A percentile compares a stretch with the other conserved stretches of the same genome.
phyloP scores from a whole-genome alignment of 2,113 vertebrate species.

The Serranochromis macrocephalus region DNA sequence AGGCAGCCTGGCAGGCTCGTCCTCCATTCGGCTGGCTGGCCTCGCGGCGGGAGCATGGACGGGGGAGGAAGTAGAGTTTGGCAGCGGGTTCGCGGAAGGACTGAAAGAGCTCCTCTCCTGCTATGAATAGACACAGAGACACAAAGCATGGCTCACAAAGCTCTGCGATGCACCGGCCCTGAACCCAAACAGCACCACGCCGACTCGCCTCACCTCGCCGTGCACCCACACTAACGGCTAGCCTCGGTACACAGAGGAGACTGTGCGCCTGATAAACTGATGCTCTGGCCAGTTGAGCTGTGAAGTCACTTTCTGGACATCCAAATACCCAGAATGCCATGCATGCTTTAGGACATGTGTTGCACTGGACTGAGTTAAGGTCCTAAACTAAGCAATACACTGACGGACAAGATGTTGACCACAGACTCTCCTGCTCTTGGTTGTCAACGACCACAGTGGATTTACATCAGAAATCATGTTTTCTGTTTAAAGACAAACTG shows the following conservation, averaged over 20 bases:
- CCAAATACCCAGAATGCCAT: neutral
- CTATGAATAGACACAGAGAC: conserved; percentile 82
- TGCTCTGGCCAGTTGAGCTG: neutral
- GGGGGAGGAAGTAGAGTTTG: conserved; percentile 84
- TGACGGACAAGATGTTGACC: neutral
- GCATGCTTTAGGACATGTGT: neutral
- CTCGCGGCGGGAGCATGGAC: conserved; percentile 87
- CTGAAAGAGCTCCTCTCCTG: conserved; percentile 94
- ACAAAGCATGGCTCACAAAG: conserved; percentile 66
- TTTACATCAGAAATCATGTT: neutral
- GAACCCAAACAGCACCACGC: conserved; percentile 52
- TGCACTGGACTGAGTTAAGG: neutral
- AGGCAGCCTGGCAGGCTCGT: conserved; percentile 85
- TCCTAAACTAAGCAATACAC: neutral
- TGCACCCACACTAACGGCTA: neutral
- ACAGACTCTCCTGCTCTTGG: neutral
- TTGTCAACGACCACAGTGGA: neutral
- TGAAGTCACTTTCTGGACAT: neutral
- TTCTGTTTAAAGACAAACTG: neutral
- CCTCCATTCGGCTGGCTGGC: conserved; percentile 88
- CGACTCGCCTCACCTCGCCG: conserved; percentile 22
- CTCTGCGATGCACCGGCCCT: conserved; percentile 44
- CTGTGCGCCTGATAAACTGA: neutral
- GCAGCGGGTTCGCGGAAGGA: conserved; percentile 87
- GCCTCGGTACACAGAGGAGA: neutral